phyloP scores from a whole-genome alignment of 2,797 vertebrate genomes.

The Siniperca scherzeri region DNA sequence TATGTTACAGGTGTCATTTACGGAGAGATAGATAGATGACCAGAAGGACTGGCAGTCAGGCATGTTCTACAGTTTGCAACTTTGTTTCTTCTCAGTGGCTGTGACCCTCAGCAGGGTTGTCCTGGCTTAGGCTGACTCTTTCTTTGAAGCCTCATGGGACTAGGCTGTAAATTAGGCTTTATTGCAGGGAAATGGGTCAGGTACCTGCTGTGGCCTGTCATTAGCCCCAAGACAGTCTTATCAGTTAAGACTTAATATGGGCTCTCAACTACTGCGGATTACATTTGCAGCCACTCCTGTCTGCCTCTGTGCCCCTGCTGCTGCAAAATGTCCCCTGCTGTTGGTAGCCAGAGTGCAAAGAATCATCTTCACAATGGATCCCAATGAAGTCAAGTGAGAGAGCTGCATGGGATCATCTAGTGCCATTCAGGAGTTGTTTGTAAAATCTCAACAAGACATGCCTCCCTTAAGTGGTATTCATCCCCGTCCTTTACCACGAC shows the following conservation, averaged over 20 bases:
- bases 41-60: conserved; percentile 37
- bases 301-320: conserved; percentile 46
- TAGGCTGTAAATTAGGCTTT: conserved; percentile 76
- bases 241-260: conserved; percentile 72
- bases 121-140: conserved; percentile 40
- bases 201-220: conserved; percentile 81
- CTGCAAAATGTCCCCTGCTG: conserved; percentile 65
- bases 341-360: conserved; percentile 31
- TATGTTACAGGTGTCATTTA: conserved; percentile 53
- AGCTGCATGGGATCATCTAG: conserved; percentile 68
- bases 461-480: conserved; percentile 64
- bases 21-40: conserved; percentile 49
- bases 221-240: conserved; percentile 79
- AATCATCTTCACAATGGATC: conserved; percentile 65
- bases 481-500: conserved; percentile 29
- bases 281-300: conserved; percentile 71
- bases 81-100: conserved; percentile 48
- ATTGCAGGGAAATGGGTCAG: conserved; percentile 83
- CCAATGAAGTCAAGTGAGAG: conserved; percentile 55
- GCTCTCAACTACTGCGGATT: conserved; percentile 71
- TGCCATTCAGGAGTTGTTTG: conserved; percentile 71
- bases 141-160: conserved; percentile 82
- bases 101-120: conserved; percentile 63
- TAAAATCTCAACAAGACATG: conserved; percentile 66
- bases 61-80: conserved; percentile 35